These are phyloP conservation scores for Geococcyx californianus DNA, from an alignment of 2,113 vertebrate species.

Conservation along the genomic window DNA sequence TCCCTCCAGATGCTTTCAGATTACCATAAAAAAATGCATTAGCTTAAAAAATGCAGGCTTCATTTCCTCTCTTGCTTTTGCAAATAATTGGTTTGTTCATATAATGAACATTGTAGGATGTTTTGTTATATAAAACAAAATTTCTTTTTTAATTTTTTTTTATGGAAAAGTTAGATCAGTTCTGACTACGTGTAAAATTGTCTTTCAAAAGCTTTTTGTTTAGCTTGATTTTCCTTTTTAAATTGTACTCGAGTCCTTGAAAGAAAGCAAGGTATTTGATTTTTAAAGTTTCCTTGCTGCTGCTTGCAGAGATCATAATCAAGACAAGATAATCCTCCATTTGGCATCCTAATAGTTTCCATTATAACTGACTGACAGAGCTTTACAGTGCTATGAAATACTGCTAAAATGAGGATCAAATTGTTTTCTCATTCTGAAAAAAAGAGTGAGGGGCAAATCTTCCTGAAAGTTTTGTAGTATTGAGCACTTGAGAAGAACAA, in stretches of 20 bases:
- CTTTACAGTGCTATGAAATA: not conserved
- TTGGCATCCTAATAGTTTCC: conserved; percentile 21
- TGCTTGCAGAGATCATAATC: not conserved
- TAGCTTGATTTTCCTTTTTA: not conserved
- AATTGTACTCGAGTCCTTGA: not conserved
- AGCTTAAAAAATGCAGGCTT: conserved; percentile 11
- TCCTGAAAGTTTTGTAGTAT: not conserved
- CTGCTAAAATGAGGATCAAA: not conserved
- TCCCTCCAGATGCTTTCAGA: conserved; percentile 15
- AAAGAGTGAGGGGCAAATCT: not conserved
- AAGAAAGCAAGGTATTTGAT: not conserved
- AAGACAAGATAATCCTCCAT: conserved; percentile 31
- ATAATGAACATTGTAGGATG: not conserved
- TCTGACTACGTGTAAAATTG: not conserved
- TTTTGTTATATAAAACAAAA: not conserved
- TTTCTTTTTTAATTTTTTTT: not conserved
- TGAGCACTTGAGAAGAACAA: not conserved
- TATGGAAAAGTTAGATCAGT: not conserved
- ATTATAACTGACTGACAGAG: conserved; percentile 11
- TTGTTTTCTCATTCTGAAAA: not conserved
- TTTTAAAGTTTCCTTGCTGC: not conserved
- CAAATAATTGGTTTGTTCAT: conserved; percentile 30
- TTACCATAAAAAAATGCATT: conserved; percentile 62
- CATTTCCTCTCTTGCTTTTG: not conserved
- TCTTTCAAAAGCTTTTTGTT: not conserved